These are phyloP conservation scores for Spheniscus humboldti DNA, from an alignment of 2,797 vertebrate species.

Conservation along the genomic window DNA sequence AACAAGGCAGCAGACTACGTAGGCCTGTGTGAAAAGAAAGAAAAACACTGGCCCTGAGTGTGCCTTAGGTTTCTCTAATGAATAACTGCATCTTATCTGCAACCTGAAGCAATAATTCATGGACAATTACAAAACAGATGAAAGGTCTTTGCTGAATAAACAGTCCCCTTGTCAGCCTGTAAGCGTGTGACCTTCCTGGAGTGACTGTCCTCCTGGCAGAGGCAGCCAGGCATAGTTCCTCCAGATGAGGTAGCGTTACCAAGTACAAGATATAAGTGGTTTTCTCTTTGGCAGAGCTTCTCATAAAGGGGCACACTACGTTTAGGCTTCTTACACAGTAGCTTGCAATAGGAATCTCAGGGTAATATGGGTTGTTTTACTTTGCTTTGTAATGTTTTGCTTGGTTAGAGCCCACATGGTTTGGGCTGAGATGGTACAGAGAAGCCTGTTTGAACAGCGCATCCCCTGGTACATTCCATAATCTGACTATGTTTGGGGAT, in stretches of 20 bases:
- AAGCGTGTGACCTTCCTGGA: not conserved
- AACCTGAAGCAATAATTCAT: constrained; percentile 42
- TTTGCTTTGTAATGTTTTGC: not conserved
- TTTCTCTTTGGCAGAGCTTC: not conserved
- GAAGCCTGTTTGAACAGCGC: not conserved
- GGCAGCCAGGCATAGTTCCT: not conserved
- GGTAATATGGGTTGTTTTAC: not conserved
- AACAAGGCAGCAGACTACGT: not conserved
- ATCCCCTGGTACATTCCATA: not conserved
- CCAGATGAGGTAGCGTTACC: not conserved
- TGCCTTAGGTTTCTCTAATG: not conserved
- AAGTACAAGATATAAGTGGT: not conserved
- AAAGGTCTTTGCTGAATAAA: constrained; percentile 48
- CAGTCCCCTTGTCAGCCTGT: not conserved
- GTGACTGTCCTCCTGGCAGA: not conserved
- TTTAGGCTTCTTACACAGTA: not conserved
- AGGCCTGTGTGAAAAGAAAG: not conserved
- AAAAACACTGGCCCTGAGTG: not conserved
- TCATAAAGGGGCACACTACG: rapidly evolving
- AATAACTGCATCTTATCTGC: constrained; percentile 35
- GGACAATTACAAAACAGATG: constrained; percentile 39
- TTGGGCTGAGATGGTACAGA: not conserved
- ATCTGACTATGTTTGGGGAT: not conserved
- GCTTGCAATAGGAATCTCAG: not conserved
- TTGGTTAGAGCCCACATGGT: rapidly evolving